These are phyloP conservation scores for Hyppa rectilinea DNA, from an alignment of 2,888 invertebrate genomes.

Conservation along the genomic window DNA sequence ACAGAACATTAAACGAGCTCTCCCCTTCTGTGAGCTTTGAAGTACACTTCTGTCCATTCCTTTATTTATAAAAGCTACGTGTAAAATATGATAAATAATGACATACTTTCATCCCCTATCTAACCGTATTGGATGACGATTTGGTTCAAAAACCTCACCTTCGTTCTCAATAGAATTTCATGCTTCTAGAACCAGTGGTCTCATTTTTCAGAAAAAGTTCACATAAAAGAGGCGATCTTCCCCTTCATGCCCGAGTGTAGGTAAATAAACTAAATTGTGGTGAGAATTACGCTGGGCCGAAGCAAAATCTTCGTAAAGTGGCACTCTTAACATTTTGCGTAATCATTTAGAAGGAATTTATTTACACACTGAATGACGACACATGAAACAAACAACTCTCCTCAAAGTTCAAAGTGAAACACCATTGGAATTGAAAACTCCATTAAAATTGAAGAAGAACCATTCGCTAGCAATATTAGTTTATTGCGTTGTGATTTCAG, in stretches of 20 bases:
- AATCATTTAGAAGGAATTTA: background rate
- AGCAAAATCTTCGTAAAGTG: background rate
- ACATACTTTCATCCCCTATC: too few species aligned
- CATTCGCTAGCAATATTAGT: conserved; percentile 46
- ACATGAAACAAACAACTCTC: conserved; percentile 6
- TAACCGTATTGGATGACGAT: too few species aligned
- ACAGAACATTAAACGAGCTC: too few species aligned
- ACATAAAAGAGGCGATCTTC: background rate
- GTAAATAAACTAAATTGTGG: background rate
- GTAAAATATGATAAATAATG: too few species aligned
- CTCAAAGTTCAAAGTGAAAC: conserved; percentile 1
- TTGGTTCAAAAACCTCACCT: too few species aligned
- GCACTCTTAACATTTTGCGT: background rate
- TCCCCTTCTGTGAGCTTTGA: too few species aligned
- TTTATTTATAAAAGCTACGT: too few species aligned
- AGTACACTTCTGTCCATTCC: too few species aligned
- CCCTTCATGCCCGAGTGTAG: too few species aligned
- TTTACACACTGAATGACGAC: background rate
- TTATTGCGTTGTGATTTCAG: conserved; percentile 49
- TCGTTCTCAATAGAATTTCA: background rate
- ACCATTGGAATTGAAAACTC: conserved; percentile 37
- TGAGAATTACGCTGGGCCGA: background rate
- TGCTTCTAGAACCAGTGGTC: too few species aligned
- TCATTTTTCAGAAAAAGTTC: background rate
- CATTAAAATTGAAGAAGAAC: conserved; percentile 52